phyloP scores from a whole-genome alignment of 2,113 vertebrate species.

The Pica pica region DNA sequence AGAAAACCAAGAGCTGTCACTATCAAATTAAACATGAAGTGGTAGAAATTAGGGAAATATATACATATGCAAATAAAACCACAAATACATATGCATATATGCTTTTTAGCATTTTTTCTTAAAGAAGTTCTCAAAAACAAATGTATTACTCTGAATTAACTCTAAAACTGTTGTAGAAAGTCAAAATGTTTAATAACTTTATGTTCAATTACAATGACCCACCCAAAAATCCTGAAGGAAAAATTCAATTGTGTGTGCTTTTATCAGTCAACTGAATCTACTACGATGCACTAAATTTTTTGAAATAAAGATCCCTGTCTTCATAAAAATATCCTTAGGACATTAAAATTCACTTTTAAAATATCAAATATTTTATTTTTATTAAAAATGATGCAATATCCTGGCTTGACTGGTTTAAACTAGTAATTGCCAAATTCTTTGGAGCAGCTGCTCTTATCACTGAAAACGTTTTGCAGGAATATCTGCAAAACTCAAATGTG shows the following conservation, averaged over 20 bases:
- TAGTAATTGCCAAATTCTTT: background rate
- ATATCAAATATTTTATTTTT: background rate
- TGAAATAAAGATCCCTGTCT: background rate
- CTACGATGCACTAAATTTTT: background rate
- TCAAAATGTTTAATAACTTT: background rate
- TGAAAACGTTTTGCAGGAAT: background rate
- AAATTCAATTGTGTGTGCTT: background rate
- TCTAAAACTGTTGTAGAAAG: background rate
- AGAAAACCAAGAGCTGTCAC: background rate
- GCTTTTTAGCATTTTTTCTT: background rate
- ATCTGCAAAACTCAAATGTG: background rate
- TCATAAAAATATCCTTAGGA: background rate
- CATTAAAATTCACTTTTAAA: background rate
- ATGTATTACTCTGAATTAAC: fast-evolving
- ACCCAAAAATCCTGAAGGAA: background rate
- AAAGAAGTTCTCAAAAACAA: background rate
- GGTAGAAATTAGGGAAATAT: background rate
- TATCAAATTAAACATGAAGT: background rate
- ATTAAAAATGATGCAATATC: background rate
- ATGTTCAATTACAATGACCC: background rate
- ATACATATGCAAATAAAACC: background rate
- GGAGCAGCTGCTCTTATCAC: background rate
- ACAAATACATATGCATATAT: background rate
- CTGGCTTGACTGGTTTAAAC: background rate
- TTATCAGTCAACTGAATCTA: background rate